Evolutionary conservation across 1,140 invertebrate genomes (phyloP), one percentile per base, ranked within the genome.

Genomic region (Brachionus paranguensis): DNA sequence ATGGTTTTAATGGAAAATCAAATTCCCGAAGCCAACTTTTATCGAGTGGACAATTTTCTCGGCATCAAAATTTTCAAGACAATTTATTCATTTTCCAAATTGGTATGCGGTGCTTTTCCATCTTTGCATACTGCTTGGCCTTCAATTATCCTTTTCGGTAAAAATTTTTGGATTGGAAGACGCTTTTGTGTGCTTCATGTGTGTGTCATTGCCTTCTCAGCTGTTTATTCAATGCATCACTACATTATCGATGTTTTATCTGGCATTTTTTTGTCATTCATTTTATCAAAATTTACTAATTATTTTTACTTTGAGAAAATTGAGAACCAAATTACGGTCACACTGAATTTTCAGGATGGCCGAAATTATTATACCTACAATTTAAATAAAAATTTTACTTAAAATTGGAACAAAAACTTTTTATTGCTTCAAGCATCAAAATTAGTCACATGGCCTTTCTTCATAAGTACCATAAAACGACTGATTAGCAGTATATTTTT

Each of bases 51-150:
- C 33, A 37, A 29, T 2, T 3, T 76, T 27, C n/a, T 76, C 17
- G 7, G 14, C 5, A 10, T 76, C 8, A 47, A 47, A 47, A 27
- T 76, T 47, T 76, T 76, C 27, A 17, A 47, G 41, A 27, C 14
- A 27, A 47, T 76, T 20, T 76, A 76, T 24, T 47, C 41, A 8
- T 17, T 27, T 24, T 76, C 72, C 2, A 47, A 47, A 14, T n/a
- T 76, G 1, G 72, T 76, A 27, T 76, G 72, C 10, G 72, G 72
- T 50, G 72, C 72, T 8, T 76, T 76, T 50, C 72, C 72, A 2
- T 76, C 72, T 27, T 50, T 76, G 33, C 72, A 76, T 37, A 76
- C 45, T 11, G 72, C 72, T 12, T 76, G 72, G 72, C 72, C 72
- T 3, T 47, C 72, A 12, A 17, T 76, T 27, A 76, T 76, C 17